Conservation (phyloP, 2,888 invertebrate genomes). For the Mechanitis mazaeus region DNA sequence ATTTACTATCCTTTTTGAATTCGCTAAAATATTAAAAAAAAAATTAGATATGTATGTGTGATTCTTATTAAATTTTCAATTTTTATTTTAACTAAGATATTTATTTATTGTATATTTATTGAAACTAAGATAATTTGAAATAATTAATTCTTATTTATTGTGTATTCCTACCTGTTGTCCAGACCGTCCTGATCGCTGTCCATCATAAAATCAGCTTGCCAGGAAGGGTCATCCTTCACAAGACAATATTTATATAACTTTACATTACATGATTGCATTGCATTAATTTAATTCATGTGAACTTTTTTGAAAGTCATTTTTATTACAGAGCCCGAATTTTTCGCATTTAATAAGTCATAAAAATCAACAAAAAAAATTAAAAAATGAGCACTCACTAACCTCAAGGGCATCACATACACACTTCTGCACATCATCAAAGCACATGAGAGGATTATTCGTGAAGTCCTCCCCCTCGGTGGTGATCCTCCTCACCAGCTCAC, state of each 20-base stretch:
- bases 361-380: not conserved
- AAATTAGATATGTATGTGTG: slow-evolving; percentile 1
- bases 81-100: too few species aligned
- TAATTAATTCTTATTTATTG: slow-evolving; percentile 8
- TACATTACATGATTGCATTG: too few species aligned
- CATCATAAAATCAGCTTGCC: slow-evolving; percentile 69
- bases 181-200: slow-evolving; percentile 50
- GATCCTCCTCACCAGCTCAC: slow-evolving; percentile 63
- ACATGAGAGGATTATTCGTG: slow-evolving; percentile 75
- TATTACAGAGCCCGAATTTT: not conserved
- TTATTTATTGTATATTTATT: too few species aligned
- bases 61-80: not conserved
- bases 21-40: slow-evolving; percentile 49
- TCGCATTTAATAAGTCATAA: not conserved
- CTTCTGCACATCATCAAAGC: slow-evolving; percentile 90
- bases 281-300: too few species aligned
- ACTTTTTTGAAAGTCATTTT: too few species aligned
- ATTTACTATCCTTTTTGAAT: slow-evolving; percentile 52
- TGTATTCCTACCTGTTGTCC: slow-evolving; percentile 45
- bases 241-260: slow-evolving; percentile 5
- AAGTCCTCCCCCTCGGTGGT: slow-evolving; percentile 68
- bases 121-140: not conserved
- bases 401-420: slow-evolving; percentile 78
- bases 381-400: slow-evolving; percentile 57
- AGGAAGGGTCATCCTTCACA: slow-evolving; percentile 60